Evolutionary conservation across 30 jellyfish, hydroid and myxozoan species (phyloP), one percentile per base, ranked within the genome.

Genomic region (Rhopilema esculentum): DNA sequence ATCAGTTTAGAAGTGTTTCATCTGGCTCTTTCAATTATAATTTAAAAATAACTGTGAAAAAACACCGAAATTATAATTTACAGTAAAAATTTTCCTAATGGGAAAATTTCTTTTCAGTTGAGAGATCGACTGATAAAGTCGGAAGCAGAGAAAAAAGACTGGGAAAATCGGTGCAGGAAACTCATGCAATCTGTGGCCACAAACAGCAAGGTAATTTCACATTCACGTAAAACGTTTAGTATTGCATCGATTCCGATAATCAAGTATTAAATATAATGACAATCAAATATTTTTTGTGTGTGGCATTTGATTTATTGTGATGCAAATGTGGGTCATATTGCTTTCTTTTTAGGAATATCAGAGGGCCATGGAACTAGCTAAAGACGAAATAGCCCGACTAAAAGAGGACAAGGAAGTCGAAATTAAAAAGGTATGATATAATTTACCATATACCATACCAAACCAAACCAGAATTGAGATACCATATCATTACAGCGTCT

Each of bases 171-270:
- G 40, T 80, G 97, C 72, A 48, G 97, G 53, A 90, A 89, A 29
- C 93, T 95, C 25, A 95, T 95, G 99, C 96, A 89, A 49, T 89
- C 99, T 4, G 83, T 95, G 20, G 97, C 99, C 28, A 31, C 91
- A n/a, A 72, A 97, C 57, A 66, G 92, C 17, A 95, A 86, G 91
- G 99, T 90, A 33, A 29, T 25, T 52, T 16, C 17, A 4, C 67
- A 1, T 26, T 31, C 17, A 2, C 22, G 69, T 4, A 63, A 2
- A 63, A 2, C 29, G 17, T 63, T 63, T 51, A 51, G 66, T 51
- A 51, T 51, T 15, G 66, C 15, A 9, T 51, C 19, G 16, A 51
- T 51, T 51, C 15, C 66, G 19, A 51, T 19, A 8, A n/a, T n/a
- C 24, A 64, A 64, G 9, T 29, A 64, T n/a, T n/a, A n/a, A n/a